Evolutionary conservation across 2,113 vertebrate species (phyloP).

Genomic region (Apteryx mantelli): DNA sequence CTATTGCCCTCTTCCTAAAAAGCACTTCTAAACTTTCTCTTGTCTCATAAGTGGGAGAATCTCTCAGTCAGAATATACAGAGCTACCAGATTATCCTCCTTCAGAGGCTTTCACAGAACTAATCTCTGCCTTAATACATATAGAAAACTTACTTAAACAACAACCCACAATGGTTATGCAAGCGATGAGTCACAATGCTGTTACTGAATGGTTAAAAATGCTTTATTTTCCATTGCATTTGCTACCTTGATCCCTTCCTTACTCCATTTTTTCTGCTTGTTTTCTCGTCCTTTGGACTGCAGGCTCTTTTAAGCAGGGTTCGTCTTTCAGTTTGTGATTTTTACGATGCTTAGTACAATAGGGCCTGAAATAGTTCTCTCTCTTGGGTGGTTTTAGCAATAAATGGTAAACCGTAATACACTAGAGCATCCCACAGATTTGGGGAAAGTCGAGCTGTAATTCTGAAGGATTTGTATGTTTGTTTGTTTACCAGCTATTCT

Average conservation of each 20-base stretch:
- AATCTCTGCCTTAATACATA: constrained; percentile 66
- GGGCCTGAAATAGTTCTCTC: neutral
- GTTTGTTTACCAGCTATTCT: neutral
- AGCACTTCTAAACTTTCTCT: neutral
- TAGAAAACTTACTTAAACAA: constrained; percentile 58
- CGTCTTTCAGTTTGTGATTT: neutral
- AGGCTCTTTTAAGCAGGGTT: neutral
- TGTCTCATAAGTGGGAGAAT: constrained; percentile 13
- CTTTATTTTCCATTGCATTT: constrained; percentile 20
- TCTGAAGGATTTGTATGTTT: neutral
- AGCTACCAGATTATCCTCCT: constrained; percentile 60
- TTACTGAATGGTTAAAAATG: constrained; percentile 32
- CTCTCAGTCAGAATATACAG: constrained; percentile 26
- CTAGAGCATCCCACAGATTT: neutral
- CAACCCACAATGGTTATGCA: constrained; percentile 68
- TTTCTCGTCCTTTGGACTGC: neutral
- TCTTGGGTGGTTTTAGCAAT: neutral
- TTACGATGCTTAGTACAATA: neutral
- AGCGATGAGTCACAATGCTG: constrained; percentile 60
- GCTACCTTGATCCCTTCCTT: constrained; percentile 25
- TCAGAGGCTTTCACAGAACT: constrained; percentile 60
- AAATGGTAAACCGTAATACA: neutral
- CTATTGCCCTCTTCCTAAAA: constrained; percentile 18
- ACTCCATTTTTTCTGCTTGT: neutral
- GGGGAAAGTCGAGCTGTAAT: neutral